A percentile compares a stretch with the other conserved stretches of the same genome.
phyloP scores from a whole-genome alignment of 2,888 invertebrate species.

The Acleris laterana region DNA sequence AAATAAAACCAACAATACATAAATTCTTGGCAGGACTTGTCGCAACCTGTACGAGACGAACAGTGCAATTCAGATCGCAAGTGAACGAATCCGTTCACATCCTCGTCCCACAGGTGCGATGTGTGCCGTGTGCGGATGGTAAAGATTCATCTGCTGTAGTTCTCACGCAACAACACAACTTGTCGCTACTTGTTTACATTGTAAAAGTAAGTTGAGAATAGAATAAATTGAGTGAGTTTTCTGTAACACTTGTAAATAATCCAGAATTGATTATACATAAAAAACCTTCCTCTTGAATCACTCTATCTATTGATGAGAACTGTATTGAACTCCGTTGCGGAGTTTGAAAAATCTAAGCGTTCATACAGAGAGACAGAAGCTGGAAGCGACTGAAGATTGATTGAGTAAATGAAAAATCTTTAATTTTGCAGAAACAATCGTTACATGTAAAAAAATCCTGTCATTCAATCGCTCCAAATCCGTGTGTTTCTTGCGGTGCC shows the following conservation, averaged over 20 bases:
- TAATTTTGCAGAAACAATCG: constrained; percentile 1
- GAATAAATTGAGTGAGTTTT: too few relatives aligned
- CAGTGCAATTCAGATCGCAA: constrained; percentile 29
- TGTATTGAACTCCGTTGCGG: too few relatives aligned
- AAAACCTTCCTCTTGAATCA: too few relatives aligned
- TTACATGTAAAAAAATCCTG: constrained; percentile 12
- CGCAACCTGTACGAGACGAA: constrained; percentile 24
- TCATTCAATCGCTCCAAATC: constrained; percentile 31
- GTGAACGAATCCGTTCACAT: constrained; percentile 26
- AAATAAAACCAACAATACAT: too few relatives aligned
- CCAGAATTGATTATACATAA: too few relatives aligned
- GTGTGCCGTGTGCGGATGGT: background rate
- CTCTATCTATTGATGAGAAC: too few relatives aligned
- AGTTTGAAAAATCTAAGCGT: too few relatives aligned
- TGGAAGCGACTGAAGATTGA: background rate
- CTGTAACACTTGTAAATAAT: too few relatives aligned
- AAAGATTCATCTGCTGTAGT: constrained; percentile 8
- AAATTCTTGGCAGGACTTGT: constrained; percentile 14
- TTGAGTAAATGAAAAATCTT: background rate
- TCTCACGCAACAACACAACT: constrained; percentile 22
- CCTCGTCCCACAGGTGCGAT: constrained; percentile 26
- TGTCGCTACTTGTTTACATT: constrained; percentile 19
- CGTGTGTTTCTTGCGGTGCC: constrained; percentile 33
- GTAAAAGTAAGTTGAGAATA: too few relatives aligned
- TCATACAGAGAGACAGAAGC: too few relatives aligned